Evolutionary conservation across 2,888 invertebrate genomes (phyloP).

Genomic region (Cerastis rubricosa): DNA sequence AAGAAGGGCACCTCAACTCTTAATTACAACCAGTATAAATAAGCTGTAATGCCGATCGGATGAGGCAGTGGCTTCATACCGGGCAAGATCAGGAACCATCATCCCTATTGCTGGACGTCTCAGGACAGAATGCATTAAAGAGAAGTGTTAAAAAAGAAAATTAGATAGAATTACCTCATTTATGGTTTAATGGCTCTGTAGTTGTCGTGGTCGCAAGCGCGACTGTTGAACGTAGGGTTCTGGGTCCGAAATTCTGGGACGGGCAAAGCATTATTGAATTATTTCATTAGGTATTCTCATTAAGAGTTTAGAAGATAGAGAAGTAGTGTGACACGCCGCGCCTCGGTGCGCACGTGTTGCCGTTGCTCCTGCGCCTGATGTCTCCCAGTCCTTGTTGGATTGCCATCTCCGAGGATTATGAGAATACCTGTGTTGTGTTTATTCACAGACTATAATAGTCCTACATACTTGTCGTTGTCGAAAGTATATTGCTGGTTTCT

Average conservation of each 20-base stretch:
- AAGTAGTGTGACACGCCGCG: background rate
- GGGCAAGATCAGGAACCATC: too few species aligned
- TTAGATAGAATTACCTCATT: background rate
- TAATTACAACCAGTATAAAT: too few species aligned
- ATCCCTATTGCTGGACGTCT: too few species aligned
- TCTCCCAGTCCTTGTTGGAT: too few species aligned
- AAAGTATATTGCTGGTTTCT: background rate
- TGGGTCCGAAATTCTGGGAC: background rate
- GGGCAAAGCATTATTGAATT: background rate
- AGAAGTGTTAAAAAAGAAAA: too few species aligned
- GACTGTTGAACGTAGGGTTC: background rate
- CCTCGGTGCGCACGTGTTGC: too few species aligned
- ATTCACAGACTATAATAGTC: background rate
- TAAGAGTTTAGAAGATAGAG: background rate
- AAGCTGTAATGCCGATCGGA: too few species aligned
- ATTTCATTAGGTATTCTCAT: background rate
- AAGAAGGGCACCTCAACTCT: too few species aligned
- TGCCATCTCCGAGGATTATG: background rate
- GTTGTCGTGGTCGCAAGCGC: background rate
- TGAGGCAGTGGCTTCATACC: too few species aligned
- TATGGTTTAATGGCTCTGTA: background rate
- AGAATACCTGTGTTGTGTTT: background rate
- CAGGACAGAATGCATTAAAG: too few species aligned
- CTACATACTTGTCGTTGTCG: background rate
- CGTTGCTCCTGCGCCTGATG: too few species aligned